Evolutionary conservation across 92 coral and sea anemone genomes (phyloP), one percentile per base, ranked within the genome.

Genomic region (Actinernus sp.): DNA sequence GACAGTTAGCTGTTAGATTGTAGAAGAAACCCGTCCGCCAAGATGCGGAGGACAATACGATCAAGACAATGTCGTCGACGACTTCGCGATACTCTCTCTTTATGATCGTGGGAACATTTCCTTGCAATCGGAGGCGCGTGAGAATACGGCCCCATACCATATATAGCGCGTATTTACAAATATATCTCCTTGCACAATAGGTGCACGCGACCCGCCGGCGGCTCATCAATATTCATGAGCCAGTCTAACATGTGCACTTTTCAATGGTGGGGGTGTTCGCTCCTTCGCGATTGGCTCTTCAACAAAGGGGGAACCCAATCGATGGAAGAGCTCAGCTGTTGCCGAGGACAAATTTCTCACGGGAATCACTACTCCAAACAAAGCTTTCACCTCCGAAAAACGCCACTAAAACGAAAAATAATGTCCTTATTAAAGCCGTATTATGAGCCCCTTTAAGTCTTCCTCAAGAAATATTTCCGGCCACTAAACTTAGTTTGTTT

Each of bases 81-180:
- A 76, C 68, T 60, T 48, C 38, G 49, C 68, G 86, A 49, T 73
- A 67, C 61, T 63, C 62, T 47, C 61, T 61, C 33, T 68, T 63
- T 82, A 86, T 81, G 88, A 91, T 85, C 98, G 98, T 94, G 98
- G 98, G 98, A 94, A 94, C 57, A 50, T 83, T 84, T 79, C 80
- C 68, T n/a, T 85, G 93, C 95, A 85, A 81, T 91, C 86, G 58
- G 89, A 92, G 88, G 94, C 78, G 58, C 97, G 97, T 91, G 97
- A 92, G 97, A 94, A 94, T 85, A 84, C 75, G 77, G 81, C 83
- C 91, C 92, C 82, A 71, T 63, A 64, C 98, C 98, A 83, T 91
- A 94, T 94, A 79, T 59, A 97, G 98, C 34, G 26, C 63, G 31
- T 66, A 63, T 73, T 86, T 81, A 88, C 97, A 90, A 90, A 90